Percentiles rank a stretch among this genome's conserved stretches.
Evolutionary conservation across 64 coral and sea anemone genomes (phyloP).

Genomic region (Acropora yongei): DNA sequence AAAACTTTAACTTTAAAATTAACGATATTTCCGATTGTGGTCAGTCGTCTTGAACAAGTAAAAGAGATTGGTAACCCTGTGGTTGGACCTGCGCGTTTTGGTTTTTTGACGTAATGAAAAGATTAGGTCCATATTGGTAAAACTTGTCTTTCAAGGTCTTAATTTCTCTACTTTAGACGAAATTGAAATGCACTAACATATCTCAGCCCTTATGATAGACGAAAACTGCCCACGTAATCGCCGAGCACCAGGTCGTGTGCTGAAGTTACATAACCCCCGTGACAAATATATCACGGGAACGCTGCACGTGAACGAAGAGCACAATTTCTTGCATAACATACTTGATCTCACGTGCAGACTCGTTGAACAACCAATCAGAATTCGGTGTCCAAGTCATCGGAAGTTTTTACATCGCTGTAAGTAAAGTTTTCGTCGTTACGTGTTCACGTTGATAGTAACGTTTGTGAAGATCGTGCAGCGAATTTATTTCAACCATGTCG

Average conservation of each 20-base stretch:
- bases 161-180: too few relatives aligned
- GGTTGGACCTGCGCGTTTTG: too few relatives aligned
- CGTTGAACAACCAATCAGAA: background rate
- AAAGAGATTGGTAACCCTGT: too few relatives aligned
- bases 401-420: background rate
- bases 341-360: background rate
- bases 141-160: too few relatives aligned
- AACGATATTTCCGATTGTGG: too few relatives aligned
- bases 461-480: background rate
- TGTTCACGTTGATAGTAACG: background rate
- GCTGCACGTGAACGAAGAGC: background rate
- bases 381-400: background rate
- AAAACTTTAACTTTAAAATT: too few relatives aligned
- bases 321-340: background rate
- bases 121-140: too few relatives aligned
- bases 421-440: background rate
- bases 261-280: background rate
- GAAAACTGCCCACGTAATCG: too few relatives aligned
- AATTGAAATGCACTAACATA: too few relatives aligned
- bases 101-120: too few relatives aligned
- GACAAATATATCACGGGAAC: background rate
- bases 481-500: background rate
- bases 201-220: too few relatives aligned
- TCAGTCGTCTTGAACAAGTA: too few relatives aligned
- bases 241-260: background rate